Evolutionary conservation across 1,140 invertebrate species (phyloP), one percentile per base, ranked within the genome.

Genomic region (Ostrea denselamellosa): DNA sequence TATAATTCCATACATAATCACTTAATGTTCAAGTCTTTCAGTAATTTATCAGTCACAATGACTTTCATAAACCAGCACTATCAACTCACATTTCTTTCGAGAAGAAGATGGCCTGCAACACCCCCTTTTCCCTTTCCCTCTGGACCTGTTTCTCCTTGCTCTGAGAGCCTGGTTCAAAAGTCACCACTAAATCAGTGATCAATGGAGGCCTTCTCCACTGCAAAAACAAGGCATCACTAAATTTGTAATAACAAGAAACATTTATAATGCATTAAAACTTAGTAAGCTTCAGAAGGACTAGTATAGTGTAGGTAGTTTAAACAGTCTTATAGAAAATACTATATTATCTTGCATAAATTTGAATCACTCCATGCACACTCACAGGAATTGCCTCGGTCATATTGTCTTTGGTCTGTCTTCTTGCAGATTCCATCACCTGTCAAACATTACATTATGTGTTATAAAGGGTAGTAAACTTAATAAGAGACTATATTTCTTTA

Each of bases 121-220:
- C 97, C 25, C 96, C 96, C 92, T 97, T 97, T 93, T 99, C 98
- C 58, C 98, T 95, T 44, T 97, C 96, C 89, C 97, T 97, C 94
- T 99, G 98, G 85, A 98, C 97, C 82, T 97, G 96, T 91, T 97
- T 97, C 95, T 99, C 98, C 92, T 96, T 96, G 93, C 98, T 99
- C 92, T 97, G 97, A 12, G 97, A 97, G 28, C 96, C 96, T 81
- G 96, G 96, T 10, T 96, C 96, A 19, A 97, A 95, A 86, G 96
- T 94, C 8, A 96, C 95, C 19, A 96, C 96, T 65, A 96, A 92
- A 91, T 97, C 97, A 87, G 97, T 96, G 14, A 96, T 95, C 86
- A 97, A 96, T 14, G 97, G 95, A 8, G 96, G 94, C 85, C 95
- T 96, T 97, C 97, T 98, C 94, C 94, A 95, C 93, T 94, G 86